These are phyloP conservation scores for Tringa solitaria DNA, from an alignment of 2,113 vertebrate species.

Conservation along the genomic window DNA sequence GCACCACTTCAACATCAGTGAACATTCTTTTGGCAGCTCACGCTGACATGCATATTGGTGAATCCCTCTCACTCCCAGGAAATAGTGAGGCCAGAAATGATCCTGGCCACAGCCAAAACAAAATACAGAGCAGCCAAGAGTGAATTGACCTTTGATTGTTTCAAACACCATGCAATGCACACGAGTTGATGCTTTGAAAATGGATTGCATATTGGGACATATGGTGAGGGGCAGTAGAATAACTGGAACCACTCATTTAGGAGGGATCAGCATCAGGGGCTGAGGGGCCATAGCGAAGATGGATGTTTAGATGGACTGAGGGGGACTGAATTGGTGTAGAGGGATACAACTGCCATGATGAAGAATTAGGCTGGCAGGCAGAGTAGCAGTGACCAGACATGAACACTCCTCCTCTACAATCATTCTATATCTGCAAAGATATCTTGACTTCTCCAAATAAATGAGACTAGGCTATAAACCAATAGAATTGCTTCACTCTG, in stretches of 20 bases:
- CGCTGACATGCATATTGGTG: not conserved
- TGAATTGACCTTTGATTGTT: not conserved
- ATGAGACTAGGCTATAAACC: not conserved
- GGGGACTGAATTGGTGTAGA: not conserved
- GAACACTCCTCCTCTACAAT: not conserved
- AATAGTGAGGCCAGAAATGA: not conserved
- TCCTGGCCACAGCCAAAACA: not conserved
- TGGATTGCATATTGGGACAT: not conserved
- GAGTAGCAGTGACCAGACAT: not conserved
- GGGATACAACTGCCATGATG: not conserved
- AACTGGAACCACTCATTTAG: not conserved
- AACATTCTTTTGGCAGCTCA: not conserved
- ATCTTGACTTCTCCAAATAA: not conserved
- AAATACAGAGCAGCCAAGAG: not conserved
- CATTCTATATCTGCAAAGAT: not conserved
- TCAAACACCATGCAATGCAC: rapidly evolving
- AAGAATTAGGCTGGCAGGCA: not conserved
- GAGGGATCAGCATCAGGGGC: not conserved
- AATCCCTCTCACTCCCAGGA: not conserved
- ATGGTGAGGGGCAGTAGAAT: not conserved
- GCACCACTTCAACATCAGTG: not conserved
- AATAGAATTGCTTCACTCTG: not conserved
- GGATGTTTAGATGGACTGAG: not conserved
- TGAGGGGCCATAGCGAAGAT: not conserved
- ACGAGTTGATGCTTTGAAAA: not conserved